phyloP scores from a whole-genome alignment of 2,797 vertebrate genomes.

The Galagoides demidoff region DNA sequence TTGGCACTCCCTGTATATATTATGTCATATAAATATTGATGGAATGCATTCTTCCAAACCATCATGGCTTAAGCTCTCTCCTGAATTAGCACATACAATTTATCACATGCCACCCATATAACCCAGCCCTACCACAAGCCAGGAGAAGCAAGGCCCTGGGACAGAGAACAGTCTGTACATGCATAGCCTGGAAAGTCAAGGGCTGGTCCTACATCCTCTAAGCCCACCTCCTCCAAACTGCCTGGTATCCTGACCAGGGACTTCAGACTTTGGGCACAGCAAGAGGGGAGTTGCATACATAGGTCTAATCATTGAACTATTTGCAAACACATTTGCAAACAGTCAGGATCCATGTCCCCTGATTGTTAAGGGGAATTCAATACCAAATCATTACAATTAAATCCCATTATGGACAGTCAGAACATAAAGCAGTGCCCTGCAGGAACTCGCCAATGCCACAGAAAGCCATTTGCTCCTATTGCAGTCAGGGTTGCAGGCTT shows the following conservation, averaged over 20 bases:
- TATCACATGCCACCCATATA: neutral
- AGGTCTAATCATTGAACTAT: neutral
- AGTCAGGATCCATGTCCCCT: conserved; percentile 62
- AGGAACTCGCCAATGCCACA: neutral
- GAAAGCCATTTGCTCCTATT: neutral
- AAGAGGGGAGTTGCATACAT: neutral
- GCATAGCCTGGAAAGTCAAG: neutral
- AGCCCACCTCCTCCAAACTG: neutral
- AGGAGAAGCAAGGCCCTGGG: neutral
- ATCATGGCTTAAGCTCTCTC: neutral
- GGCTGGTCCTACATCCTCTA: neutral
- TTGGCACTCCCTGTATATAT: neutral
- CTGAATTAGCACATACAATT: neutral
- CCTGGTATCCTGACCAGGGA: neutral
- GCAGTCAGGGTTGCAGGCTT: neutral
- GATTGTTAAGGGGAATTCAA: conserved; percentile 73
- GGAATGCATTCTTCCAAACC: neutral
- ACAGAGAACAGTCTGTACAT: neutral
- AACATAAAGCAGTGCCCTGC: neutral
- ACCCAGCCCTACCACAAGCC: neutral
- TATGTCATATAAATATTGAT: neutral
- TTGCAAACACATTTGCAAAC: conserved; percentile 65
- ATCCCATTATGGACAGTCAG: conserved; percentile 50
- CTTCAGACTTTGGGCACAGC: neutral
- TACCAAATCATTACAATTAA: conserved; percentile 74